A percentile compares a stretch with the other conserved stretches of the same genome.
phyloP scores from a whole-genome alignment of 2,888 invertebrate genomes.

The Euproctis similis region DNA sequence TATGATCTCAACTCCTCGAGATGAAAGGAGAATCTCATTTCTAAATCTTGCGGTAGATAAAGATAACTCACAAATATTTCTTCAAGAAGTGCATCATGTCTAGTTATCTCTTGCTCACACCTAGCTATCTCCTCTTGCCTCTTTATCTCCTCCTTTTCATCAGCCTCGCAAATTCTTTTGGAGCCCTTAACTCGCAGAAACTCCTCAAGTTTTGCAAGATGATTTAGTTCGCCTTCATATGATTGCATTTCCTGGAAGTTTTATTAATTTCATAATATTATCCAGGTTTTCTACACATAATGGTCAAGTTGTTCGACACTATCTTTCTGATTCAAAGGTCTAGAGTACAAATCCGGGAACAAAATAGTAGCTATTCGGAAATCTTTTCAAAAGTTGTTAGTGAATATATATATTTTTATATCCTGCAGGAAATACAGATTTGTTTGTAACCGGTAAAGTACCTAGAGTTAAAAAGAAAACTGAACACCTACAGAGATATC shows the following conservation, averaged over 20 bases:
- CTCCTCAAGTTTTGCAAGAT: slow-evolving; percentile 87
- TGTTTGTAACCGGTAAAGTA: background rate
- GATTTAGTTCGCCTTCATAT: slow-evolving; percentile 87
- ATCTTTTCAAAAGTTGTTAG: too few relatives aligned
- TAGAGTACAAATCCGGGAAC: too few relatives aligned
- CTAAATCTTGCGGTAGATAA: background rate
- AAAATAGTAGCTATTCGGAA: too few relatives aligned
- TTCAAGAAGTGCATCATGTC: slow-evolving; percentile 82
- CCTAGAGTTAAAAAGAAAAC: background rate
- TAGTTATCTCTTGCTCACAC: slow-evolving; percentile 81
- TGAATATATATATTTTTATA: too few relatives aligned
- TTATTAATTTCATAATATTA: too few relatives aligned
- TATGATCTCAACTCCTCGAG: too few relatives aligned
- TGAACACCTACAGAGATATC: slow-evolving; percentile 53
- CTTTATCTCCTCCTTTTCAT: slow-evolving; percentile 82
- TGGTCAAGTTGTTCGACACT: too few relatives aligned
- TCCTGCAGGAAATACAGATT: background rate
- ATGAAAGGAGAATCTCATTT: background rate
- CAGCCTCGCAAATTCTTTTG: slow-evolving; percentile 82
- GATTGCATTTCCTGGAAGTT: slow-evolving; percentile 87
- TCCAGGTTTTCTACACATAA: too few relatives aligned
- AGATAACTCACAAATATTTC: slow-evolving; percentile 78
- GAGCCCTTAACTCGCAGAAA: slow-evolving; percentile 90
- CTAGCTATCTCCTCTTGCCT: slow-evolving; percentile 79
- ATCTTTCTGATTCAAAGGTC: too few relatives aligned